Base-by-base conservation (phyloP, 1,140 invertebrate genomes). In the Halyomorpha halys region DNA sequence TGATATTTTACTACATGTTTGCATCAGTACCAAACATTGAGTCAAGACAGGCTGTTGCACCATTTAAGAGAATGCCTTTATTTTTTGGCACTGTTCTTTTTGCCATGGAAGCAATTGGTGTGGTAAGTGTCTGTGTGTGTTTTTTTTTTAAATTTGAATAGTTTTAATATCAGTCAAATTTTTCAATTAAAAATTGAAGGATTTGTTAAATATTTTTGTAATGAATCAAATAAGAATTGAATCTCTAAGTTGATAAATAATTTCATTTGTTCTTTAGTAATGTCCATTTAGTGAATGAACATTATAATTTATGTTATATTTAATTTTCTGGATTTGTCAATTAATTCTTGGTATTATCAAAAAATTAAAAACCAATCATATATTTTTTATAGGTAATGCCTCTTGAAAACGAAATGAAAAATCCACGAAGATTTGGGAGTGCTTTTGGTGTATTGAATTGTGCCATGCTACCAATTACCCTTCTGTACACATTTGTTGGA, bases 351-450 rank as follows among this genome's bases (percentile, higher is more conserved):
- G n/a, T n/a, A n/a, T n/a, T n/a, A n/a, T n/a, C n/a, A n/a, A n/a
- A n/a, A 30, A 30, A 30, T 30, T 3, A 30, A 30, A 30, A 30
- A 30, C 27, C 27, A 30, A 30, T 30, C 8, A 4, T 30, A 30
- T 4, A 30, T 30, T 8, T 30, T 30, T 61, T 66, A 65, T 64
- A 91, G 88, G 87, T 92, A 47, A 79, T 92, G 72, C 90, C 90
- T 0, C 71, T 92, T 65, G 87, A 92, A 72, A 91, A 91, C 70
- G 87, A 90, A 72, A 92, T 94, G 90, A 85, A 84, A 70, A 81
- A 80, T 0, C 88, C 88, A 0, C 78, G 82, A 71, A 75, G 75
- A 15, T 91, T 92, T 74, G 81, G 80, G 0, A 83, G 81, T 16
- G 74, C 77, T 11, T 83, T 78, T 34, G 90, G 90, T 8, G 87